These are phyloP conservation scores for Bibio marci DNA, from an alignment of 2,888 invertebrate genomes.

Conservation along the genomic window DNA sequence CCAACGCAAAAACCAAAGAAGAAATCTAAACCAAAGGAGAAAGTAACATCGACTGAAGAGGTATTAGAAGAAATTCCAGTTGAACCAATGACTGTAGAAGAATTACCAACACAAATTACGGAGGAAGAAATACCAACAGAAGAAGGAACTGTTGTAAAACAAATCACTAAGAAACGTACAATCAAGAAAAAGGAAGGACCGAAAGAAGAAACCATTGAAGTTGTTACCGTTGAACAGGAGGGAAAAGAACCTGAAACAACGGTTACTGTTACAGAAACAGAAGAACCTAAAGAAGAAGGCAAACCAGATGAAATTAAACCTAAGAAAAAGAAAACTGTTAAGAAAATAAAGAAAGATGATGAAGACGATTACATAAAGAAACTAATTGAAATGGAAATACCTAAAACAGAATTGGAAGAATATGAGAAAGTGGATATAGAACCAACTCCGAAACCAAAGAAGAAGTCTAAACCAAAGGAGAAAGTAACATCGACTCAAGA, in stretches of 20 bases:
- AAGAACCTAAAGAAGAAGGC: conserved; percentile 10
- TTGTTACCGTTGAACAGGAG: conserved; percentile 1
- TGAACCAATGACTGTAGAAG: neutral
- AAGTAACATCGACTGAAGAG: neutral
- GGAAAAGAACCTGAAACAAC: conserved; percentile 20
- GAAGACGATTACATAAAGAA: conserved; percentile 19
- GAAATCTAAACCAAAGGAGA: neutral
- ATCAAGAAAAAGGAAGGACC: conserved; percentile 2
- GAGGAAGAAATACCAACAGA: conserved; percentile 31
- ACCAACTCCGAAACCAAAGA: neutral
- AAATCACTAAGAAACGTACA: conserved; percentile 7
- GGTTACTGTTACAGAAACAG: conserved; percentile 14
- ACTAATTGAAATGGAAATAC: conserved; percentile 24
- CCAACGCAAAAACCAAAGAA: neutral
- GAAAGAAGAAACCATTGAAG: conserved; percentile 6
- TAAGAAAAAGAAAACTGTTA: conserved; percentile 5
- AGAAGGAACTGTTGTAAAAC: conserved; percentile 14
- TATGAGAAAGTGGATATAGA: conserved; percentile 6
- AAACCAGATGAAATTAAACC: conserved; percentile 7
- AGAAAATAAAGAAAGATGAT: conserved; percentile 14
- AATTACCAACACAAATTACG: conserved; percentile 19
- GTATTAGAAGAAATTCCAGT: neutral
- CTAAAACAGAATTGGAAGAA: conserved; percentile 10
- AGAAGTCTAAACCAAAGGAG: conserved; percentile 3
- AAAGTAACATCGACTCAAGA: conserved; percentile 6